Evolutionary conservation across 2,888 invertebrate genomes (phyloP).

Genomic region (Cephus sareptanus): DNA sequence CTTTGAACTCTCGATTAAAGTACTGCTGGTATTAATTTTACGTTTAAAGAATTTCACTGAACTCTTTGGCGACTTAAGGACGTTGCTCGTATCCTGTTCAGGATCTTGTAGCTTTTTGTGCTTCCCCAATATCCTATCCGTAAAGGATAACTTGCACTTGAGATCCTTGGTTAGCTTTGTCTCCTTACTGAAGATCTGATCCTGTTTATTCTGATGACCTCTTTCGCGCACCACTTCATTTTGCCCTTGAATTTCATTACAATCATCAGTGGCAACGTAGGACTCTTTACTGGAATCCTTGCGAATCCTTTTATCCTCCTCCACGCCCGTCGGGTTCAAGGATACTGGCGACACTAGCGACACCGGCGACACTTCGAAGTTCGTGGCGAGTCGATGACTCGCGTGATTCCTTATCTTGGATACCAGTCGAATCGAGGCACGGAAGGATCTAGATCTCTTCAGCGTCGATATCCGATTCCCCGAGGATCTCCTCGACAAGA

Average conservation of each 20-base stretch:
- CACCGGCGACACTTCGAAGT: slow-evolving; percentile 37
- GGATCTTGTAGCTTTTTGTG: neutral
- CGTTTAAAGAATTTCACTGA: neutral
- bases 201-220: neutral
- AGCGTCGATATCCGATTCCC: slow-evolving; percentile 47
- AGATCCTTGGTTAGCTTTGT: slow-evolving; percentile 43
- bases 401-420: slow-evolving; percentile 56
- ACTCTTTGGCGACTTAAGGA: neutral
- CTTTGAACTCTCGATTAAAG: neutral
- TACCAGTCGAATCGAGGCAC: slow-evolving; percentile 58
- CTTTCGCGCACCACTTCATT: neutral
- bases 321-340: slow-evolving; percentile 9
- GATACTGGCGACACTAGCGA: slow-evolving; percentile 32
- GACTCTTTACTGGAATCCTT: neutral
- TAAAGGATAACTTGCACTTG: slow-evolving; percentile 47
- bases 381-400: slow-evolving; percentile 32
- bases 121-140: slow-evolving; percentile 38
- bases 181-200: neutral
- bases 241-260: slow-evolving; percentile 10
- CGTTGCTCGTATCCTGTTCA: neutral
- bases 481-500: slow-evolving; percentile 46
- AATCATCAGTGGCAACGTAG: slow-evolving; percentile 1
- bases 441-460: slow-evolving; percentile 59
- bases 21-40: neutral
- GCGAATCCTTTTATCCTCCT: neutral